These are phyloP conservation scores for Polymixis flavicincta DNA, from an alignment of 2,888 invertebrate genomes.

Conservation along the genomic window DNA sequence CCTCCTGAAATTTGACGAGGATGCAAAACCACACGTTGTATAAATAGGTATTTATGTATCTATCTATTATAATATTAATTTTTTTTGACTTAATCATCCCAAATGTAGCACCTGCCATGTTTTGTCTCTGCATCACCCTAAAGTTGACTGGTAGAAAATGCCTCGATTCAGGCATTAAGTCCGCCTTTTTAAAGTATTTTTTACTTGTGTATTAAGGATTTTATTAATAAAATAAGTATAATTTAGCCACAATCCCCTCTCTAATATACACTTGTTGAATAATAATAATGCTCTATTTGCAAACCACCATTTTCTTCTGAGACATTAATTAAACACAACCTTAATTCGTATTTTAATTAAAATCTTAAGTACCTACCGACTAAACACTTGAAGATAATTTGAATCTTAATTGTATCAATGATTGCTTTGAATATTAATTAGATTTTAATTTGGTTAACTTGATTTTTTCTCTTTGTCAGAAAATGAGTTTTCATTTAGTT, in stretches of 20 bases:
- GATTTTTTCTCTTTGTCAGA: neutral
- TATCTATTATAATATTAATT: too few relatives aligned
- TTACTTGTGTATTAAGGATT: too few relatives aligned
- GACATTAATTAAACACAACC: constrained; percentile 23
- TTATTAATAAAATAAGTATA: too few relatives aligned
- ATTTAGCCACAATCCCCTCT: neutral
- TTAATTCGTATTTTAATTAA: constrained; percentile 39
- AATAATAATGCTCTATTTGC: neutral
- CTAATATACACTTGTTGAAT: neutral
- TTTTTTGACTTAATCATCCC: too few relatives aligned
- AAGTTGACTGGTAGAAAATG: too few relatives aligned
- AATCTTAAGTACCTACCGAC: constrained; percentile 7
- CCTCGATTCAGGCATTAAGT: too few relatives aligned
- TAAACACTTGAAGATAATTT: constrained; percentile 28
- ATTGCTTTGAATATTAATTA: constrained; percentile 14
- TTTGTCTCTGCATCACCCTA: too few relatives aligned
- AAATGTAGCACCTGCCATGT: too few relatives aligned
- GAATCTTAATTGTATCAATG: constrained; percentile 5
- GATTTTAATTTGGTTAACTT: neutral
- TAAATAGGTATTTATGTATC: too few relatives aligned
- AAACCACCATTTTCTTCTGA: constrained; percentile 2
- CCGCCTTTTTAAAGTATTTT: too few relatives aligned
- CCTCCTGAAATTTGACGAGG: too few relatives aligned
- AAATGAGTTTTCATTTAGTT: neutral
- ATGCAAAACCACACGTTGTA: too few relatives aligned